Evolutionary conservation across 35 echinoderm and acorn worm genomes (phyloP), one percentile per base, ranked within the genome.

Genomic region (Ophioderma brevispina): DNA sequence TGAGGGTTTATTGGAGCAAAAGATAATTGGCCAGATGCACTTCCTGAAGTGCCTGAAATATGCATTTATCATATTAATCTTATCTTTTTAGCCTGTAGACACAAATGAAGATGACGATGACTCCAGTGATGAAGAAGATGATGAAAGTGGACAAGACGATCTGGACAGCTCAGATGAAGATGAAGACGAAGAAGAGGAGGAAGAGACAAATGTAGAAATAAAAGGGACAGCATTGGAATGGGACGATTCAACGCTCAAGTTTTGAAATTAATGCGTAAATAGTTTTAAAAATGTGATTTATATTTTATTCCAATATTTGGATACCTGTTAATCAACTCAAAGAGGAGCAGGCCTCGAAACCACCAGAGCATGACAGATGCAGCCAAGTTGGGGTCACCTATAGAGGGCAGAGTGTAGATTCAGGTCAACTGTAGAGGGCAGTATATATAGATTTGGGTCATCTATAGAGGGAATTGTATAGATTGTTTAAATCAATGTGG

Each of bases 221-320:
- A 96, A 96, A 93, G 94, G 94, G 49, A 92, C 94, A 21, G 91
- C 91, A 18, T 70, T 96, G 33, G 94, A 96, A 37, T 96, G 94
- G 94, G 94, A 96, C 75, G 94, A 96, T 75, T 92, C 94, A 10
- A 96, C 91, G 18, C 91, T 96, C 37, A 96, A 96, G 90, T 96
- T 92, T 77, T 96, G 78, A 93, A 39, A 75, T 82, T 4, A 46
- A 46, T 70, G 59, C 59, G 59, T 70, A 70, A 70, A 70, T 70
- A 70, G 5, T 13, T 2, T 6, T 8, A 70, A 70, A 70, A 70
- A 70, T 70, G 23, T 25, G 15, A 25, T 70, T 30, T 70, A 70
- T 70, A 70, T 70, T 70, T 70, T 8, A 25, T 70, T 70, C 59
- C 59, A 70, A 70, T 70, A 70, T 70, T 70, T 70, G 59, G 59